Conservation (phyloP, 2,113 vertebrate species). For the Neotoma lepida region DNA sequence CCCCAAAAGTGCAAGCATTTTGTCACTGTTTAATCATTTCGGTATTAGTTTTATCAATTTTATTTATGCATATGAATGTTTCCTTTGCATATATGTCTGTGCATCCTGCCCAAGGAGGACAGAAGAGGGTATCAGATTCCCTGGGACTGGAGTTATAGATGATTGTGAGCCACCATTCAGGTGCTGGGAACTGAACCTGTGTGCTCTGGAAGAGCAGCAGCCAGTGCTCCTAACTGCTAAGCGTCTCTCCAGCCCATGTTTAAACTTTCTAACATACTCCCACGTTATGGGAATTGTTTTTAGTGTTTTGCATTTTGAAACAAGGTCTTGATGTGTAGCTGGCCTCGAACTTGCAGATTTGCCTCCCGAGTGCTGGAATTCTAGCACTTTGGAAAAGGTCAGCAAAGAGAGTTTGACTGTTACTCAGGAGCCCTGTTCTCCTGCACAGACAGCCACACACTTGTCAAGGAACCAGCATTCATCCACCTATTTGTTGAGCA, state of each 20-base stretch:
- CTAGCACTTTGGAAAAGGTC: background rate
- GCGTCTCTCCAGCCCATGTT: background rate
- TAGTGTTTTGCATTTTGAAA: background rate
- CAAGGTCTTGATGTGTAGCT: background rate
- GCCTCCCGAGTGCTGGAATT: background rate
- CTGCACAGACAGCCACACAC: background rate
- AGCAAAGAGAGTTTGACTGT: background rate
- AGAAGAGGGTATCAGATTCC: background rate
- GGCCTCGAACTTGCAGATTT: background rate
- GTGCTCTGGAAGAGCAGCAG: background rate
- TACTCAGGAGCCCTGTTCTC: background rate
- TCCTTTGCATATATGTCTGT: background rate
- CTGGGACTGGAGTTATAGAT: background rate
- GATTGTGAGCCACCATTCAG: background rate
- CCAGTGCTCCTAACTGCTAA: background rate
- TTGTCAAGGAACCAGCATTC: no score
- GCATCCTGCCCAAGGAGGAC: background rate
- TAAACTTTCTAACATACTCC: background rate
- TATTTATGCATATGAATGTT: background rate
- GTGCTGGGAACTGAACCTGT: background rate
- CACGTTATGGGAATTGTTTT: background rate
- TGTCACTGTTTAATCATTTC: background rate
- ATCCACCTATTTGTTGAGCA: no score
- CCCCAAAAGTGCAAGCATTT: background rate
- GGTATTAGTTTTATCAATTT: background rate